Evolutionary conservation across 1,140 invertebrate genomes (phyloP).

Genomic region (Ladona fulva): DNA sequence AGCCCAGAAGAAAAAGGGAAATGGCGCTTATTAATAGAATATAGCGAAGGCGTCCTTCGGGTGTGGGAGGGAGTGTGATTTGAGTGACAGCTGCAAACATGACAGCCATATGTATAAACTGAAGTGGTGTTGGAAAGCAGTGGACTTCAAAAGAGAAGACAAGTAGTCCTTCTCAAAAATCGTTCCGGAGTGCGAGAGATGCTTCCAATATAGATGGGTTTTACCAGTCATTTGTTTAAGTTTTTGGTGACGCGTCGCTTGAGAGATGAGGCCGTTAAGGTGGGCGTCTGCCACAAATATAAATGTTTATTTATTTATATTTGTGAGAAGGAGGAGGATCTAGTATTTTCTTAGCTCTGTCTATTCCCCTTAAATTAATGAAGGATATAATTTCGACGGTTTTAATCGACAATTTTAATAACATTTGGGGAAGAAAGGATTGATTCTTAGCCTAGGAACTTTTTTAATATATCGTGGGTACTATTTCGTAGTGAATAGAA

Average conservation of each 20-base stretch:
- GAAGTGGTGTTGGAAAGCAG: neutral
- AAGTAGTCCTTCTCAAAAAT: neutral
- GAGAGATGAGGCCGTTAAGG: neutral
- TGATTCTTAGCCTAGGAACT: too few relatives aligned
- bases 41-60: neutral
- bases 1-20: neutral
- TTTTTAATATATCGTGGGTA: too few relatives aligned
- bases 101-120: slow-evolving; percentile 9
- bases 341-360: too few relatives aligned
- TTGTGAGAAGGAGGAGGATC: too few relatives aligned
- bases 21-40: neutral
- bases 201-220: slow-evolving; percentile 9
- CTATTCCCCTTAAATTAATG: too few relatives aligned
- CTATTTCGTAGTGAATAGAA: too few relatives aligned
- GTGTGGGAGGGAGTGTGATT: neutral
- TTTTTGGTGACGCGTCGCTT: neutral
- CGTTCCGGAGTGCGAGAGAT: neutral
- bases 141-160: neutral
- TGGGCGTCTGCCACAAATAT: neutral
- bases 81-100: neutral
- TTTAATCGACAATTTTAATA: too few relatives aligned
- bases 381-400: too few relatives aligned
- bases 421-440: too few relatives aligned
- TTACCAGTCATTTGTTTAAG: neutral
- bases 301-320: too few relatives aligned